Conservation (phyloP, 2,797 vertebrate species). For the Pipistrellus kuhlii region DNA sequence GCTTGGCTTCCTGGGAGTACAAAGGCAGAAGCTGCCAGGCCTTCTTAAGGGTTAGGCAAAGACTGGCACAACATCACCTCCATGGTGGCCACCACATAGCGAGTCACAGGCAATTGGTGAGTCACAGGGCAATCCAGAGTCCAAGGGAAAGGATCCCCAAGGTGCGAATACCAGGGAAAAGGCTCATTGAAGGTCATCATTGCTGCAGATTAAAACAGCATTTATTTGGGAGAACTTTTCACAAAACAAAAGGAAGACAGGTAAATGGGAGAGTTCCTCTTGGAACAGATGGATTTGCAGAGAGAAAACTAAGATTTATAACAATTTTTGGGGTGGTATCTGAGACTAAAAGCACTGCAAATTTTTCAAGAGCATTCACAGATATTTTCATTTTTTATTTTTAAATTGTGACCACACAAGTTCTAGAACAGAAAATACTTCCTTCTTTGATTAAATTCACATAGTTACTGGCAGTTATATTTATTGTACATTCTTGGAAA, state of each 20-base stretch:
- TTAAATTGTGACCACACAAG: constrained; percentile 33
- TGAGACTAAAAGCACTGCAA: not conserved
- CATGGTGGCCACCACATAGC: not conserved
- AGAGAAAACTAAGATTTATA: constrained; percentile 7
- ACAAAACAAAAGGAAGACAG: not conserved
- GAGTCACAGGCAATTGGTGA: not conserved
- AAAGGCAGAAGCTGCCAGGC: not conserved
- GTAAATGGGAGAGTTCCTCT: not conserved
- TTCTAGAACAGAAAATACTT: constrained; percentile 55
- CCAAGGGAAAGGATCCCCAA: accelerated
- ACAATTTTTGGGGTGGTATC: not conserved
- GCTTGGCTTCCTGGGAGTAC: not conserved
- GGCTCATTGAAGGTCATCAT: not conserved
- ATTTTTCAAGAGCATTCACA: constrained; percentile 9
- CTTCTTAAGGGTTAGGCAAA: not conserved
- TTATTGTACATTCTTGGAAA: constrained; percentile 51
- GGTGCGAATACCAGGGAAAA: not conserved
- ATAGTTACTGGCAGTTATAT: constrained; percentile 45
- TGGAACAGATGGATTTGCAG: not conserved
- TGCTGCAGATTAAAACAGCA: not conserved
- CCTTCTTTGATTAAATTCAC: constrained; percentile 46
- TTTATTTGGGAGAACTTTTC: not conserved
- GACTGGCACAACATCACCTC: not conserved
- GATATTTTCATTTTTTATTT: constrained; percentile 43
- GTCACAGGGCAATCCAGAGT: not conserved